phyloP scores from a whole-genome alignment of 2,888 invertebrate species.

The Miltochrista miniata region DNA sequence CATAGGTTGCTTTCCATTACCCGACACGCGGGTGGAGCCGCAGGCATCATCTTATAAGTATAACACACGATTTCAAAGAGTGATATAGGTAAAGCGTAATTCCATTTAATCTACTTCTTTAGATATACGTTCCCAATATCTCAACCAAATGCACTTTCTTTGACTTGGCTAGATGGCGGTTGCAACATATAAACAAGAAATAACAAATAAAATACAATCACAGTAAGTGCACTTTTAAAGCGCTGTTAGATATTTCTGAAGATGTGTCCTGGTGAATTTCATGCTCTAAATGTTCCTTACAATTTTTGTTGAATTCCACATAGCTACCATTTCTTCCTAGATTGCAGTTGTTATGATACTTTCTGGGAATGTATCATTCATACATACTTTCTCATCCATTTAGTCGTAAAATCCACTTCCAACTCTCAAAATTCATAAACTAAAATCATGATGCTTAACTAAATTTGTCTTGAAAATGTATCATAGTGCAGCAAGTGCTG shows the following conservation, averaged over 20 bases:
- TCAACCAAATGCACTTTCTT: slow-evolving; percentile 31
- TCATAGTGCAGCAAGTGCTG: too few relatives aligned
- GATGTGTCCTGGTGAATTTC: slow-evolving; percentile 40
- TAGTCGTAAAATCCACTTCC: too few relatives aligned
- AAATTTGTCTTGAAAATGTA: too few relatives aligned
- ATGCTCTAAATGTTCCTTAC: slow-evolving; percentile 37
- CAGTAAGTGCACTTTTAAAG: slow-evolving; percentile 56
- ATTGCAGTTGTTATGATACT: slow-evolving; percentile 27
- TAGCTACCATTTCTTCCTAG: slow-evolving; percentile 29
- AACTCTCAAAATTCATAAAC: too few relatives aligned
- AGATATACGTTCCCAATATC: slow-evolving; percentile 8
- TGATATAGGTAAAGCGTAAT: slow-evolving; percentile 34
- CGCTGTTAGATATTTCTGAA: slow-evolving; percentile 48
- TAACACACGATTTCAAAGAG: slow-evolving; percentile 40
- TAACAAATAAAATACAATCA: slow-evolving; percentile 57
- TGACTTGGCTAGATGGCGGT: slow-evolving; percentile 27
- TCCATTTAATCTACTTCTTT: slow-evolving; percentile 30
- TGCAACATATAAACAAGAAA: slow-evolving; percentile 43
- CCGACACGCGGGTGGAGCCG: too few relatives aligned
- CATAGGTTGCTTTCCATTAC: too few relatives aligned
- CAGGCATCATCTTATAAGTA: too few relatives aligned
- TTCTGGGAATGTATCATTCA: too few relatives aligned
- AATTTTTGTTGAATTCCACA: slow-evolving; percentile 40
- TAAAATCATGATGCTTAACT: too few relatives aligned
- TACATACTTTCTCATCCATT: too few relatives aligned